Evolutionary conservation across 2,113 vertebrate genomes (phyloP).

Genomic region (Eulemur macaco): DNA sequence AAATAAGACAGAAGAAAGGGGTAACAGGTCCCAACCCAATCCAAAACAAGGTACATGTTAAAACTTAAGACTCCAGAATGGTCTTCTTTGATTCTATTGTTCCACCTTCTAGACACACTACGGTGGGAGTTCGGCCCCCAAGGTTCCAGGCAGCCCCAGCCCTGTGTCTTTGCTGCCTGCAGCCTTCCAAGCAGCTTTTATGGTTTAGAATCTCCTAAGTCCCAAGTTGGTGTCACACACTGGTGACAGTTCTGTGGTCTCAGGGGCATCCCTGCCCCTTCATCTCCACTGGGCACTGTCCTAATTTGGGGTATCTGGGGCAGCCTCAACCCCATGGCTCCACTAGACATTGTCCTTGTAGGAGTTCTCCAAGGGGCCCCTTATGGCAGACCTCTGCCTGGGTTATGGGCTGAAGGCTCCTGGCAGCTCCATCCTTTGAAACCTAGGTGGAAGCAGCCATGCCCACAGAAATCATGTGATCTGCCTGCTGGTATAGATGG

Average conservation of each 20-base stretch:
- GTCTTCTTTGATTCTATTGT: background rate
- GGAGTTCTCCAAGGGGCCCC: background rate
- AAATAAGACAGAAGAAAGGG: background rate
- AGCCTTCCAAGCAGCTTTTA: background rate
- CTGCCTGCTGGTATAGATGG: background rate
- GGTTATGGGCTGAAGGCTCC: background rate
- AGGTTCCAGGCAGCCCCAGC: background rate
- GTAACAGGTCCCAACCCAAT: background rate
- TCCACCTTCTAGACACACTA: background rate
- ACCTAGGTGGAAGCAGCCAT: background rate
- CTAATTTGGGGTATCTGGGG: background rate
- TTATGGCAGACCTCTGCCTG: background rate
- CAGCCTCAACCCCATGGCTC: background rate
- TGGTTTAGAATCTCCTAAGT: background rate
- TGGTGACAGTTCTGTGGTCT: background rate
- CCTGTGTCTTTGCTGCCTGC: background rate
- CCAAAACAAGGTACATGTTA: background rate
- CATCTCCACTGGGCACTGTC: background rate
- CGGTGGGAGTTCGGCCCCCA: background rate
- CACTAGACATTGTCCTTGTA: background rate
- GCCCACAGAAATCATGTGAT: background rate
- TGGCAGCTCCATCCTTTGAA: background rate
- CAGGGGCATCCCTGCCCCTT: background rate
- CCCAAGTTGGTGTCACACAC: background rate
- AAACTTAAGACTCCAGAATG: background rate